Evolutionary conservation across 2,797 vertebrate genomes (phyloP), one percentile per base, ranked within the genome.

Genomic region (Coregonus sp.): DNA sequence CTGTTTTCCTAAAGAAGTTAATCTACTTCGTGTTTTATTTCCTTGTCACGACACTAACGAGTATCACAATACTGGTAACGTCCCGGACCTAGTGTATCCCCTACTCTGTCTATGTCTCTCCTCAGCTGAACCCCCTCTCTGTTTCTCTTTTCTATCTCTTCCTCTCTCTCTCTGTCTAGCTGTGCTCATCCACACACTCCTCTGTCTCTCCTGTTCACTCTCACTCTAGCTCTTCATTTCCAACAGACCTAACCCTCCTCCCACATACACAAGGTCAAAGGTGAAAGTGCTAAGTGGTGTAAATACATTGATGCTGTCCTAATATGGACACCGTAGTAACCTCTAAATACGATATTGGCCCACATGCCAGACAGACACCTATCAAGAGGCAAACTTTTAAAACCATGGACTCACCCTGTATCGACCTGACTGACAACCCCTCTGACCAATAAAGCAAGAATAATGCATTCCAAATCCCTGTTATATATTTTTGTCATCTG

Each of bases 401-500:
- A 47, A 70, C 4, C 37, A 29, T 75, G 16, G 63, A 54, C 15
- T 54, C 29, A 75, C 35, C 14, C 5, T 4, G 47, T 18, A 70
- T 71, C 40, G 75, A 75, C 20, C 15, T 15, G 6, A 77, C 69
- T 35, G 65, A 72, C 74, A 35, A 14, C 3, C 3, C 15, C 35
- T 1, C 25, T 20, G 18, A 70, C 69, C 40, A 25, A 20, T 3
- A 4, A 70, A 2, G 4, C 51, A 59, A 59, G 73, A 78, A 70
- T 50, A 35, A 47, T 33, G 12, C 1, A 29, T 16, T 59, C 15
- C 12, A 59, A 18, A 59, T 59, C n/a, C 4, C 54, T 18, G 82
- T 89, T 81, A 72, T 77, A 85, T 84, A 78, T 77, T 83, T 84
- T 76, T 20, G 37, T 63, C 76, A 78, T 73, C 16, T 65, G 66